Conservation (phyloP, 2,113 vertebrate species). For the Podarcis cretensis region DNA sequence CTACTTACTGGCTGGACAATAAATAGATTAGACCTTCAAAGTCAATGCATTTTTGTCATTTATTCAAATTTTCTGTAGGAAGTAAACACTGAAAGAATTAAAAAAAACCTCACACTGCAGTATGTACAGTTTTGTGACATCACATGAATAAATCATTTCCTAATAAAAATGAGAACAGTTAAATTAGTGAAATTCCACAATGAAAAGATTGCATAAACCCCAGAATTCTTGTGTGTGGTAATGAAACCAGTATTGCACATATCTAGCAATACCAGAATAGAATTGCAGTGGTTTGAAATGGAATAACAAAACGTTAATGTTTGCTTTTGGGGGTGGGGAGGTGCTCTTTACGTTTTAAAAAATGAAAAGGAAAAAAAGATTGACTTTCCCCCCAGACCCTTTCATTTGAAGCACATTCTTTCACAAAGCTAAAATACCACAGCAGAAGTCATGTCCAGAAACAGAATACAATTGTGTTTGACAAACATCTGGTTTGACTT, state of each 20-base stretch:
- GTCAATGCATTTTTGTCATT: conserved; percentile 82
- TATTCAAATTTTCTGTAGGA: conserved; percentile 88
- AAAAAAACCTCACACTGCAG: conserved; percentile 84
- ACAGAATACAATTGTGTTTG: conserved; percentile 78
- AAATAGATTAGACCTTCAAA: conserved; percentile 70
- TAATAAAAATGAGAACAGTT: conserved; percentile 79
- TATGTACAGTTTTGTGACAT: conserved; percentile 84
- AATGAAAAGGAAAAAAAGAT: conserved; percentile 66
- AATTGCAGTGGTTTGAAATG: conserved; percentile 64
- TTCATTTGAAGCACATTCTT: conserved; percentile 81
- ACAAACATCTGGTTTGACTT: conserved; percentile 78
- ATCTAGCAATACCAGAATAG: conserved; percentile 61
- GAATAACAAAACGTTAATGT: conserved; percentile 69
- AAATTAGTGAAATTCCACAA: conserved; percentile 78
- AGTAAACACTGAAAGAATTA: conserved; percentile 86
- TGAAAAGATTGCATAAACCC: conserved; percentile 77
- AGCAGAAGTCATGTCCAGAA: conserved; percentile 79
- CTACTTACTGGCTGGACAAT: conserved; percentile 39
- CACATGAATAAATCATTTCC: conserved; percentile 81
- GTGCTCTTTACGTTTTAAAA: conserved; percentile 69
- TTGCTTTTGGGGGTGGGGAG: conserved; percentile 60
- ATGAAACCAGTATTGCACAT: conserved; percentile 67
- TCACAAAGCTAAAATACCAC: conserved; percentile 80
- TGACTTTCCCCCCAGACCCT: conserved; percentile 66
- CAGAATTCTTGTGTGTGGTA: conserved; percentile 69